phyloP scores from a whole-genome alignment of 2,888 invertebrate genomes.

The Tetrapedia diversipes region DNA sequence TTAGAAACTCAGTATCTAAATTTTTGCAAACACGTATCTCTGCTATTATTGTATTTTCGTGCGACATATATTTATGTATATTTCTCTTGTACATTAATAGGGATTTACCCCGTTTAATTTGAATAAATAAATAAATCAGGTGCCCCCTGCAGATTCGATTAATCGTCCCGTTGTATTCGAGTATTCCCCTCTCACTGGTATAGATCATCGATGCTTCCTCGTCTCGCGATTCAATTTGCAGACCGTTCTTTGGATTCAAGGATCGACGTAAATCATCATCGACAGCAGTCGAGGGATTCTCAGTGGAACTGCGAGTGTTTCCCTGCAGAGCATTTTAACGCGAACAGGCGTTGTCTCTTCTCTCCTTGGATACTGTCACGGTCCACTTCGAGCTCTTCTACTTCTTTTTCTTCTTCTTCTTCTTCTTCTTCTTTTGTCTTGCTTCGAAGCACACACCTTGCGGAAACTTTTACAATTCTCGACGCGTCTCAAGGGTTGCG shows the following conservation, averaged over 20 bases:
- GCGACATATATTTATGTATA: no score
- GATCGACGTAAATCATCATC: not conserved
- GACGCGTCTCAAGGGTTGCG: not conserved
- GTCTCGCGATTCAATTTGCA: not conserved
- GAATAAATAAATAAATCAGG: no score
- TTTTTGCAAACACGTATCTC: no score
- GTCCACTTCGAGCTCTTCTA: not conserved
- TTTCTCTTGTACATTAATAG: no score
- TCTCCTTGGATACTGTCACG: no score
- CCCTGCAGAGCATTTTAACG: constrained; percentile 21
- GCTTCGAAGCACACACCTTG: no score
- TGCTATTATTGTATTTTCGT: no score
- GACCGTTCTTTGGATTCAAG: not conserved
- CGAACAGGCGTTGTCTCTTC: not conserved
- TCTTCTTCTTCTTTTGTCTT: no score
- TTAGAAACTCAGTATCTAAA: no score
- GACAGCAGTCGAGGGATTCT: not conserved
- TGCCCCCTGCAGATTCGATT: constrained; percentile 16
- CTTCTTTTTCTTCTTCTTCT: not conserved
- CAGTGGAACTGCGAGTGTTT: not conserved
- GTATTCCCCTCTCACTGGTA: not conserved
- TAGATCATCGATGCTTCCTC: constrained; percentile 24
- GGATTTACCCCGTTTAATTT: no score
- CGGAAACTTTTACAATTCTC: constrained; percentile 3
- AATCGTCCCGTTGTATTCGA: constrained; percentile 6